A percentile compares a stretch with the other conserved stretches of the same genome.
phyloP scores from a whole-genome alignment of 2,797 vertebrate species.

The Ceryle rudis region DNA sequence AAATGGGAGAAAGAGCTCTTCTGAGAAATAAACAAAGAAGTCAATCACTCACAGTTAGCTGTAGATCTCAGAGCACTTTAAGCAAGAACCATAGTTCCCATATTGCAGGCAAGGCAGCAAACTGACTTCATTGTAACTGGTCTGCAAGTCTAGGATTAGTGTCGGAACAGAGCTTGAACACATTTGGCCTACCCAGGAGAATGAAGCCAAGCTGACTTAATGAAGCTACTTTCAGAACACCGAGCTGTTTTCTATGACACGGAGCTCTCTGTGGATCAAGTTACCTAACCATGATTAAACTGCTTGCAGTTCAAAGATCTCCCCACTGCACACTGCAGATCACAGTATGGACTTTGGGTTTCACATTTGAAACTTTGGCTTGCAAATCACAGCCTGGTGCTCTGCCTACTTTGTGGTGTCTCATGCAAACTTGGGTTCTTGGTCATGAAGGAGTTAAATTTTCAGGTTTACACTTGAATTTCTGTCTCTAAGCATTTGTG shows the following conservation, averaged over 20 bases:
- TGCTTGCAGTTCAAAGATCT: not conserved
- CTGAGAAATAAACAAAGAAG: not conserved
- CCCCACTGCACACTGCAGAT: not conserved
- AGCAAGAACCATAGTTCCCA: not conserved
- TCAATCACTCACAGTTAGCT: not conserved
- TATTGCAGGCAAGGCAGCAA: not conserved
- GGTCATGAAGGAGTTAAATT: not conserved
- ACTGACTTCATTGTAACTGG: not conserved
- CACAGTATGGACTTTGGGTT: not conserved
- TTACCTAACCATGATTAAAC: not conserved
- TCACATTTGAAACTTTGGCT: not conserved
- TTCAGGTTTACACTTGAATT: not conserved
- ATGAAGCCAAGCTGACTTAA: not conserved
- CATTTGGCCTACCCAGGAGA: not conserved
- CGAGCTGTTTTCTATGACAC: accelerated
- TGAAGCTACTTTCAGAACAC: not conserved
- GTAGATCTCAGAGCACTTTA: not conserved
- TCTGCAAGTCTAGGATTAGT: not conserved
- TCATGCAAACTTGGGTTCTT: not conserved
- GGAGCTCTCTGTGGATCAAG: not conserved
- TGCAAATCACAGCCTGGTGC: not conserved
- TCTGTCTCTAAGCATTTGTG: not conserved
- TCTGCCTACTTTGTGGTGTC: not conserved
- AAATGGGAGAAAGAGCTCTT: not conserved
- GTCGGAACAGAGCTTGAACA: not conserved